phyloP scores from a whole-genome alignment of 2,113 vertebrate genomes.

The Sarotherodon lohbergeri region DNA sequence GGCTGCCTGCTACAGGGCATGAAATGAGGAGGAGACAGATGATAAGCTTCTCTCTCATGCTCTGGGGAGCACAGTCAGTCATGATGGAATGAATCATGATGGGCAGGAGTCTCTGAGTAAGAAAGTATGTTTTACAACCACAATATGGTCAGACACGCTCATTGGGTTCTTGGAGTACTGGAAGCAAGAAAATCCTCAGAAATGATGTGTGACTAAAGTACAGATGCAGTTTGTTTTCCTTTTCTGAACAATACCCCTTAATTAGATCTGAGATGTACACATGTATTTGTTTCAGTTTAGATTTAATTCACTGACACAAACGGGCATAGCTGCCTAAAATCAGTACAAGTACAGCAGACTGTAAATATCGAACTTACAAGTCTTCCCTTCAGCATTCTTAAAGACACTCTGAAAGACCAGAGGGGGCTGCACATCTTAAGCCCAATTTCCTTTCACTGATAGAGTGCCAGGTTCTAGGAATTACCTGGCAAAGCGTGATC shows the following conservation, averaged over 20 bases:
- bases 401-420: slow-evolving; percentile 24
- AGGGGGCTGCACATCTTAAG: slow-evolving; percentile 39
- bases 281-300: background rate
- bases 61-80: slow-evolving; percentile 36
- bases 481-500: slow-evolving; percentile 49
- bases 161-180: background rate
- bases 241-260: background rate
- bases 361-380: slow-evolving; percentile 20
- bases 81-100: slow-evolving; percentile 52
- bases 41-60: slow-evolving; percentile 56
- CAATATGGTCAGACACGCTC: background rate
- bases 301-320: background rate
- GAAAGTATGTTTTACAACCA: slow-evolving; percentile 25
- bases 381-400: slow-evolving; percentile 2
- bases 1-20: slow-evolving; percentile 44
- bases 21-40: slow-evolving; percentile 55
- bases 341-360: background rate
- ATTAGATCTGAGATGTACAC: background rate
- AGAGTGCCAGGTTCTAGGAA: slow-evolving; percentile 42
- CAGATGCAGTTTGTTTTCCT: background rate
- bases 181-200: background rate
- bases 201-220: background rate
- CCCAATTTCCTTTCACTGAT: slow-evolving; percentile 46
- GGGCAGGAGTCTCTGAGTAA: slow-evolving; percentile 13
- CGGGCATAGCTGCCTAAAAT: background rate